A percentile compares a stretch with the other conserved stretches of the same genome.
phyloP scores from a whole-genome alignment of 2,888 invertebrate species.

The Keiferia lycopersicella region DNA sequence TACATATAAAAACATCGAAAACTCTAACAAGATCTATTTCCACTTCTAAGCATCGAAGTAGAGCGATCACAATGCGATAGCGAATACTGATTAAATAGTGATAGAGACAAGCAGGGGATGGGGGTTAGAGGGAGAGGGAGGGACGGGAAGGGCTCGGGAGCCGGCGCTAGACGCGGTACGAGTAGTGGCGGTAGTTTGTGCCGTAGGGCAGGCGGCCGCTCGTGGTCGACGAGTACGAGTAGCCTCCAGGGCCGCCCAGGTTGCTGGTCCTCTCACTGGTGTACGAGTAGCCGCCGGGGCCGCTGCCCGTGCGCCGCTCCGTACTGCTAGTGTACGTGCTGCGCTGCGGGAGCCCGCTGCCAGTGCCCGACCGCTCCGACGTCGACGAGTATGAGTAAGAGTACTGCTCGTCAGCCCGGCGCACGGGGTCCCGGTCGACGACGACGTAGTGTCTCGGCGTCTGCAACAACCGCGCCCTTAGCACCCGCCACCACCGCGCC shows the following conservation, averaged over 20 bases:
- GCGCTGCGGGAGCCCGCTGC: conserved; percentile 80
- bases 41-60: conserved; percentile 69
- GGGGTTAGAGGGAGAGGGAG: conserved; percentile 45
- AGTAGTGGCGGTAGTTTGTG: conserved; percentile 91
- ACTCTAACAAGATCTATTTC: conserved; percentile 61
- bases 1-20: conserved; percentile 61
- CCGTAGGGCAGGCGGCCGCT: conserved; percentile 92
- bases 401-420: conserved; percentile 90
- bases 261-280: conserved; percentile 87
- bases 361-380: conserved; percentile 73
- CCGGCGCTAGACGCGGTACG: conserved; percentile 89
- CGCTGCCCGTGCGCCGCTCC: conserved; percentile 86
- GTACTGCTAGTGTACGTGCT: conserved; percentile 84
- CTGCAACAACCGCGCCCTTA: conserved; percentile 84
- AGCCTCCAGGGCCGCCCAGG: conserved; percentile 90
- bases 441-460: conserved; percentile 94
- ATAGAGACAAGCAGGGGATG: conserved; percentile 41
- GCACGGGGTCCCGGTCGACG: conserved; percentile 88
- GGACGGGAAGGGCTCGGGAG: conserved; percentile 43
- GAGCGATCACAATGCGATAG: conserved; percentile 73
- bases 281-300: conserved; percentile 89
- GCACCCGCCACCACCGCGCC: conserved; percentile 49
- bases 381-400: conserved; percentile 90
- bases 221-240: conserved; percentile 90
- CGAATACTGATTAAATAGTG: conserved; percentile 74